Evolutionary conservation across 1,140 invertebrate genomes (phyloP).

Genomic region (Gyrodactylus bullatarudis): DNA sequence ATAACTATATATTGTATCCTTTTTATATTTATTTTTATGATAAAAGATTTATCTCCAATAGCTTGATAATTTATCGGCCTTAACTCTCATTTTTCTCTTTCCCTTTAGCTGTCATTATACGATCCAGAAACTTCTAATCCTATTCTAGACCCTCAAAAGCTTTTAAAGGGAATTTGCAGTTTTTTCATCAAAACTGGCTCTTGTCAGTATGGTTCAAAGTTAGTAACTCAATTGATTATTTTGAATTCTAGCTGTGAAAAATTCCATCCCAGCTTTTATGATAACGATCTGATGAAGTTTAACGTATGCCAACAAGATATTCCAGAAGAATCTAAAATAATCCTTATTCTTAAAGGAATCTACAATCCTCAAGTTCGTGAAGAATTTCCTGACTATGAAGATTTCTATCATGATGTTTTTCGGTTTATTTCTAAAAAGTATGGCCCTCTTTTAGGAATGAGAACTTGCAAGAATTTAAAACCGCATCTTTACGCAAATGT

Average conservation of each 20-base stretch:
- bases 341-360: not conserved
- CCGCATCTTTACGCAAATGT: not conserved
- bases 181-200: not conserved
- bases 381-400: not conserved
- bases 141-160: not conserved
- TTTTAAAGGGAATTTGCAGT: not conserved
- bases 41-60: not conserved
- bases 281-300: not conserved
- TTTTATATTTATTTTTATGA: not conserved
- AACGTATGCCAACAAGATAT: not conserved
- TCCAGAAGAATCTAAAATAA: not conserved
- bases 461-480: not conserved
- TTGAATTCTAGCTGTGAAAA: not conserved
- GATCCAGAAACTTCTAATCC: not conserved
- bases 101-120: too few species aligned
- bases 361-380: not conserved
- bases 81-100: not conserved
- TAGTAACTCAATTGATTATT: not conserved
- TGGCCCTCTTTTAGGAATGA: not conserved
- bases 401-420: not conserved
- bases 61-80: too few species aligned
- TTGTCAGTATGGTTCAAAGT: not conserved
- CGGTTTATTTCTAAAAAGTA: not conserved
- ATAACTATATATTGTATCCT: not conserved
- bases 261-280: not conserved